Base-by-base conservation (phyloP, 2,797 vertebrate species). In the Anomalospiza imberbis region DNA sequence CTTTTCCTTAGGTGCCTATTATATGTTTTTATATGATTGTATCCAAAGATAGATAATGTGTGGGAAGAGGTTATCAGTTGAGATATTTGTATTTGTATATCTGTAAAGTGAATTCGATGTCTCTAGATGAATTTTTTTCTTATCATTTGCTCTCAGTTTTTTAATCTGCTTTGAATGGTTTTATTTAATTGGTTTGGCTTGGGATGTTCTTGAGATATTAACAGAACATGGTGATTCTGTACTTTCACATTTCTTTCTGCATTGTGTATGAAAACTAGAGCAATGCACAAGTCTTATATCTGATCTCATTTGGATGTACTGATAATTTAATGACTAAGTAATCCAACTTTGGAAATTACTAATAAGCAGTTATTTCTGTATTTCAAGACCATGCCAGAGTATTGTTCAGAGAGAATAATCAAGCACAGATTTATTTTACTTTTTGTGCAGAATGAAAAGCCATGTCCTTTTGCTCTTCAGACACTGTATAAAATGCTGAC, bases 361-460 rank as follows among this genome's bases (percentile, higher is more conserved):
- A 85, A 82, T 45, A 92, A 61, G 29, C 29, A 40, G 29, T 71
- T 93, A 65, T 84, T 93, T 91, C 77, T 67, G 10, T 55, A 31
- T 70, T 87, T 95, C 66, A 66, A 70, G 85, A 76, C 76, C 44
- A 54, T 57, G 32, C 47, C 62, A 76, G 51, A 77, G 14, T 73
- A 85, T 85, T 94, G 34, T 89, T 91, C 71, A 87, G 82, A 88
- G n/a, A 55, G 24, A 66, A 76, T 88, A 82, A 93, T 91, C 40
- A 94, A 88, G 18, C 32, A 71, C 36, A 90, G 48, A 38, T 76
- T 95, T 93, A 19, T 86, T 81, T 53, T 72, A 53, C 15, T 60
- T 75, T 44, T 47, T 76, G 55, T 38, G 22, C 22, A 82, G 71
- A 85, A 78, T 73, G 72, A 70, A 88, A 92, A 53, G 3, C 28